Conservation (phyloP, 2,888 invertebrate species). For the Hipparchia semele region DNA sequence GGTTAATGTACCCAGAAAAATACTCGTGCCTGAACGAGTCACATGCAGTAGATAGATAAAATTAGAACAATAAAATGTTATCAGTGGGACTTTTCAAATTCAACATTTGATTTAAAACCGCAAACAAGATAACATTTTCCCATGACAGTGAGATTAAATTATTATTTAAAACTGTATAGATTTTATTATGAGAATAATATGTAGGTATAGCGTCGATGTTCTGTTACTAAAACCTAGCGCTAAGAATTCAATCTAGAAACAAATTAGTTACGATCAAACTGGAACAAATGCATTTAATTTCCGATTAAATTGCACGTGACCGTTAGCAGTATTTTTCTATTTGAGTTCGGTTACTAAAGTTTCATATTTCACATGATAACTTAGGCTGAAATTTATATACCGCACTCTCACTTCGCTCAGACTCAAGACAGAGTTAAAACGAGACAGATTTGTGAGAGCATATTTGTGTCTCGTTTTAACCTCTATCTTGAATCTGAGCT, state of each 20-base stretch:
- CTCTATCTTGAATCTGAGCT: too few species aligned
- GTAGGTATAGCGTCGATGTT: not conserved
- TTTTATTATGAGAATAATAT: not conserved
- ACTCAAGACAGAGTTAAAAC: too few species aligned
- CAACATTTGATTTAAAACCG: not conserved
- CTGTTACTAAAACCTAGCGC: not conserved
- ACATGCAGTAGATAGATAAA: not conserved
- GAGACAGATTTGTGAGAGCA: too few species aligned
- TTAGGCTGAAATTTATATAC: too few species aligned
- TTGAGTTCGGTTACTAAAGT: not conserved
- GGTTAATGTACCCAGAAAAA: too few species aligned
- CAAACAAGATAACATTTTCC: conserved; percentile 5
- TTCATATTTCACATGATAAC: not conserved
- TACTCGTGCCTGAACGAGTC: not conserved
- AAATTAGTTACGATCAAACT: conserved; percentile 4
- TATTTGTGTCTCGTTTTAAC: too few species aligned
- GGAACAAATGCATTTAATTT: conserved; percentile 6
- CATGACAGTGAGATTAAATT: not conserved
- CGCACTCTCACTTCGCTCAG: too few species aligned
- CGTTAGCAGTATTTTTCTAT: not conserved
- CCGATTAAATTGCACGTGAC: not conserved
- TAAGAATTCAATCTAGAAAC: conserved; percentile 6
- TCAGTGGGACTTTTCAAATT: not conserved
- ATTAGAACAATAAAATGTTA: conserved; percentile 1
- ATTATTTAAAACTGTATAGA: not conserved